Base-by-base conservation (phyloP, 2,888 invertebrate genomes). In the Suillia variegata region DNA sequence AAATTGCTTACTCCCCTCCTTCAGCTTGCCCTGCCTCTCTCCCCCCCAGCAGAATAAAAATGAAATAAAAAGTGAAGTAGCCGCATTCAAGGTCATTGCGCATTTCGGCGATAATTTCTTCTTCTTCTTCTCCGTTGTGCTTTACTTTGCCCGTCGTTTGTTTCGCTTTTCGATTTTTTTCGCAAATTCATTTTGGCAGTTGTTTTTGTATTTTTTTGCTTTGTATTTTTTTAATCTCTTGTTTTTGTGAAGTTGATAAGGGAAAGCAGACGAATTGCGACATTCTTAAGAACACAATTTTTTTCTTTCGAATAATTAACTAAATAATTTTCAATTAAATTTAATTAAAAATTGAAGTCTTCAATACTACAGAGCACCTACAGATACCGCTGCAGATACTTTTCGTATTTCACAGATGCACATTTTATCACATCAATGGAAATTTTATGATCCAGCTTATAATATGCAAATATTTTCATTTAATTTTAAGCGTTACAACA, bases 161-260 rank as follows among this genome's bases (percentile, higher is more conserved):
- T 31, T 31, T 12, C 5, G 31, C 10, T 38, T n/a, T 38, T 38
- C n/a, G 38, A n/a, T n/a, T 38, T 38, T 12, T 38, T 38, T 8
- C n/a, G 38, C 13, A n/a, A 12, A 38, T 38, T 38, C 38, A 38
- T 5, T 38, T n/a, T 26, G 26, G 10, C 10, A 26, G 26, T 42
- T 34, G n/a, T 31, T 51, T 58, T 58, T 45, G 34, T 47, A 22
- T 52, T 13, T 26, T 20, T 47, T 26, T 34, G 24, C n/a, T 57
- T 8, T 3, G 38, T 4, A 38, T 38, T 38, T n/a, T 38, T 38
- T 38, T 38, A 4, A 38, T 38, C 12, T 38, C n/a, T 38, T 38
- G 2, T 45, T 47, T 21, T 33, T 56, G 10, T 22, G 31, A 56
- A 42, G 31, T 38, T 38, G 38, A 38, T 38, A 38, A 38, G 38